phyloP scores from a whole-genome alignment of 2,888 invertebrate species.

The Bimastos eiseni region DNA sequence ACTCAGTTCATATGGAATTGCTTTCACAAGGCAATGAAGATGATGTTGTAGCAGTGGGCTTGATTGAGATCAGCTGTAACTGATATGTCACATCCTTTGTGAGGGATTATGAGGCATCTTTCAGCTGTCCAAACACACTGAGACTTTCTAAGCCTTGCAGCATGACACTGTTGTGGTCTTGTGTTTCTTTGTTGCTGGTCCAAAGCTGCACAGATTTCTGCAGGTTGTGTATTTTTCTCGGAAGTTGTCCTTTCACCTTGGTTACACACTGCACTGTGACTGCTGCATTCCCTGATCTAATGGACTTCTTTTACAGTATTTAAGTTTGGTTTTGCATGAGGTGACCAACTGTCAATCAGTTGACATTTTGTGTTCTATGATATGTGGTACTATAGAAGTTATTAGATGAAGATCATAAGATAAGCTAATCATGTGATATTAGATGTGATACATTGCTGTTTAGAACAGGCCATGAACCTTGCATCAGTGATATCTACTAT shows the following conservation, averaged over 20 bases:
- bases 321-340: background rate
- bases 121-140: background rate
- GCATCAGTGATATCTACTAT: background rate
- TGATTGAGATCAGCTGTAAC: background rate
- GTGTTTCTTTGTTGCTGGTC: background rate
- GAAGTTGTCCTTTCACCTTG: too few relatives aligned
- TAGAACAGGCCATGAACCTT: background rate
- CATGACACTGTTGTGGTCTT: background rate
- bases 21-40: background rate
- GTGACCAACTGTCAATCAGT: background rate
- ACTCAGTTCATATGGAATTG: background rate
- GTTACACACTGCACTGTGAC: too few relatives aligned
- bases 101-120: background rate
- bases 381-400: background rate
- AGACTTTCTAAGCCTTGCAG: background rate
- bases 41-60: background rate
- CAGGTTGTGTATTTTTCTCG: background rate
- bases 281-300: too few relatives aligned
- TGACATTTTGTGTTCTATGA: background rate
- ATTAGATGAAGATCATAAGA: background rate
- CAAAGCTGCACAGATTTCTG: background rate
- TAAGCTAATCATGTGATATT: background rate
- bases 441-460: background rate
- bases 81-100: background rate
- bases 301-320: constrained; percentile 2